Evolutionary conservation across 1,140 invertebrate genomes (phyloP).

Genomic region (Orius insidiosus): DNA sequence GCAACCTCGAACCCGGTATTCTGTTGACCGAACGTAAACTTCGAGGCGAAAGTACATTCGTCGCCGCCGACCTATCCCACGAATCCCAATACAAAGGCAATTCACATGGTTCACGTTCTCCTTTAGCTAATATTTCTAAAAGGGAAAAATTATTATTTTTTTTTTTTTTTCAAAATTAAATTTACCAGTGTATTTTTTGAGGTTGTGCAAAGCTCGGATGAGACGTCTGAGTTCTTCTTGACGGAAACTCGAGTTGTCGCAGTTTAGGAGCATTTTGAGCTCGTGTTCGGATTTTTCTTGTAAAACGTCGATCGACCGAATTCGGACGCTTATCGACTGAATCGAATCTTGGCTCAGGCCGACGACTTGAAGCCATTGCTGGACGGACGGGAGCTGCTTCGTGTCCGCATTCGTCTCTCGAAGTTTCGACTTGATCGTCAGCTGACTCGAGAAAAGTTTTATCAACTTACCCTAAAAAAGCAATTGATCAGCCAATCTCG

Average conservation of each 20-base stretch:
- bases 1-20: not conserved
- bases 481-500: no score
- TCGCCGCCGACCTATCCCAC: constrained; percentile 49
- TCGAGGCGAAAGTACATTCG: constrained; percentile 39
- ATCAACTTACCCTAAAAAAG: constrained; percentile 73
- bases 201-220: constrained; percentile 63
- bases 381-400: constrained; percentile 49
- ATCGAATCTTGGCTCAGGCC: constrained; percentile 55
- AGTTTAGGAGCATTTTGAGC: constrained; percentile 47
- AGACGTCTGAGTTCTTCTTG: constrained; percentile 65
- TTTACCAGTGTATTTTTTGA: constrained; percentile 65
- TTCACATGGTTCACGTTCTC: constrained; percentile 36
- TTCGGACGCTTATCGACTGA: constrained; percentile 37
- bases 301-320: constrained; percentile 55
- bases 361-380: constrained; percentile 82
- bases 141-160: constrained; percentile 9
- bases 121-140: constrained; percentile 40
- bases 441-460: constrained; percentile 77
- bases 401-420: constrained; percentile 37
- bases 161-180: constrained; percentile 10
- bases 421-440: constrained; percentile 67
- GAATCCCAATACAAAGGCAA: constrained; percentile 80
- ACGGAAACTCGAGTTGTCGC: constrained; percentile 35
- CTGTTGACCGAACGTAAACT: constrained; percentile 16
- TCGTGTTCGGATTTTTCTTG: constrained; percentile 72